Percentiles rank a stretch among this genome's conserved stretches.
Evolutionary conservation across 2,797 vertebrate species (phyloP).

Genomic region (Picus viridis): DNA sequence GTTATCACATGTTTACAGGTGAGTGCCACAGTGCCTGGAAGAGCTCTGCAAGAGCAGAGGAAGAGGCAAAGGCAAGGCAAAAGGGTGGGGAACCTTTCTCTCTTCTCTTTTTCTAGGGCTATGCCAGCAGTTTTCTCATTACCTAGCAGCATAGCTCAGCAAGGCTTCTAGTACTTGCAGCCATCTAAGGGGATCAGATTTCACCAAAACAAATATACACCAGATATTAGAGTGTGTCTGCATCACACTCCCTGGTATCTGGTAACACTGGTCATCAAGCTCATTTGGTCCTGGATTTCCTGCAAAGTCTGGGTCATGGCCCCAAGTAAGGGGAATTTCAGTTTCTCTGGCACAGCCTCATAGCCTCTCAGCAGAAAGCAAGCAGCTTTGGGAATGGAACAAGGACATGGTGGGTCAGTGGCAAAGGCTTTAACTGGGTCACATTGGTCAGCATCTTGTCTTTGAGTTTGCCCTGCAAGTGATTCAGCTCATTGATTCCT

Average conservation of each 20-base stretch:
- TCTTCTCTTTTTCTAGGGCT: background rate
- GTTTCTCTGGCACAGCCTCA: background rate
- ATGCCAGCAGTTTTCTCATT: background rate
- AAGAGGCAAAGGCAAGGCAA: background rate
- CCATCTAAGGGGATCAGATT: background rate
- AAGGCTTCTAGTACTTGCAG: background rate
- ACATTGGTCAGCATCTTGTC: background rate
- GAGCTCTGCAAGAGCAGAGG: background rate
- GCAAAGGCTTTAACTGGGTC: background rate
- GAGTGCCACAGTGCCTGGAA: background rate
- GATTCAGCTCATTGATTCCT: background rate
- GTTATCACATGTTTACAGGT: rapidly evolving
- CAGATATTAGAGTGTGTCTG: background rate
- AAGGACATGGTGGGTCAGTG: background rate
- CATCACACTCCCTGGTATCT: background rate
- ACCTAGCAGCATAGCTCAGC: background rate
- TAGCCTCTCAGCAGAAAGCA: background rate
- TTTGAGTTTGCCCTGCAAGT: background rate
- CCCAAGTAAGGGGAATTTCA: background rate
- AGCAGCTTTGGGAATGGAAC: background rate
- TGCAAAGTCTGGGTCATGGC: background rate
- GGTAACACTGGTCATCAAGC: background rate
- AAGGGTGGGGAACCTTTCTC: background rate
- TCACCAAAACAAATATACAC: background rate
- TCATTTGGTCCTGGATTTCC: background rate